A percentile compares a stretch with the other conserved stretches of the same genome.
phyloP scores from a whole-genome alignment of 2,113 vertebrate genomes.

The Tragulus kanchil region DNA sequence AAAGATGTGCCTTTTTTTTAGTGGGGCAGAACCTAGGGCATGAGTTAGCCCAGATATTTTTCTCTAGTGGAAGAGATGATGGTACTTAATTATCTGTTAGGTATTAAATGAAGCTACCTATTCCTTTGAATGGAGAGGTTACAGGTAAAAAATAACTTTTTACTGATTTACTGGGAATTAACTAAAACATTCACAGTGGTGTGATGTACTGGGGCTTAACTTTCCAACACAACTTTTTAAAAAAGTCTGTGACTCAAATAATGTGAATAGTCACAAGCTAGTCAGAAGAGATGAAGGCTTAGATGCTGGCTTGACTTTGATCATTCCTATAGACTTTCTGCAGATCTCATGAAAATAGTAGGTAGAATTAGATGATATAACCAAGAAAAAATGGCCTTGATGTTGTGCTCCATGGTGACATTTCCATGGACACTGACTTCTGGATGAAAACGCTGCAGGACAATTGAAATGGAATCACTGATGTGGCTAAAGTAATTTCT shows the following conservation, averaged over 20 bases:
- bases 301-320: background rate
- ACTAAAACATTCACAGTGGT: background rate
- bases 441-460: background rate
- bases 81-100: background rate
- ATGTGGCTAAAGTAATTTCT: conserved; percentile 26
- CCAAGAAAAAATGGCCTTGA: background rate
- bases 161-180: background rate
- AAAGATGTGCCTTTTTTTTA: background rate
- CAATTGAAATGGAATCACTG: background rate
- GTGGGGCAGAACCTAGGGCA: background rate
- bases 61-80: background rate
- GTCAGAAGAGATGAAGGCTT: background rate
- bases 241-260: background rate
- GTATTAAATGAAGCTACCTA: background rate
- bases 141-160: background rate
- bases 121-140: background rate
- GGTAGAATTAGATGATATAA: background rate
- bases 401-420: background rate
- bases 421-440: conserved; percentile 24
- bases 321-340: background rate
- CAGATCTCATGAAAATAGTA: background rate
- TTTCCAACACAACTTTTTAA: background rate
- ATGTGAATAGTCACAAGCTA: background rate
- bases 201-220: background rate
- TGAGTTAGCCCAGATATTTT: background rate